phyloP scores from a whole-genome alignment of 1,140 invertebrate genomes.

The Riptortus pedestris region DNA sequence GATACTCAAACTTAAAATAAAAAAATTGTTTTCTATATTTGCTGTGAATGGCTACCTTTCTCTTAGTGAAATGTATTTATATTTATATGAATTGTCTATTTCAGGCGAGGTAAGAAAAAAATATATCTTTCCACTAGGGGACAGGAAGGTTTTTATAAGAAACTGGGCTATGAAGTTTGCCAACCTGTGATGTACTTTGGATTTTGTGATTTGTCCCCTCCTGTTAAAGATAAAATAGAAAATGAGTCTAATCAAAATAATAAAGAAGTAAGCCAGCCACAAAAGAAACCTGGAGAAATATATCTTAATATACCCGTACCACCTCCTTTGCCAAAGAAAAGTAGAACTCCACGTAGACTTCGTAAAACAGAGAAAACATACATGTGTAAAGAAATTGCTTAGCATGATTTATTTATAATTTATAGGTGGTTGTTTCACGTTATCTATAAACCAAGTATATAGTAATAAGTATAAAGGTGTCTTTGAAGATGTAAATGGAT shows the following conservation, averaged over 20 bases:
- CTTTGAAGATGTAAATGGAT: too few species aligned
- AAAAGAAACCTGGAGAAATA: not conserved
- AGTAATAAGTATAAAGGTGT: too few species aligned
- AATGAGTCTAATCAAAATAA: too few species aligned
- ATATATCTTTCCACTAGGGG: slow-evolving; percentile 35
- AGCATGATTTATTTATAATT: too few species aligned
- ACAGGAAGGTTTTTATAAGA: slow-evolving; percentile 36
- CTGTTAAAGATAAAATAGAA: too few species aligned
- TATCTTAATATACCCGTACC: slow-evolving; percentile 22
- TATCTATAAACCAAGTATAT: too few species aligned
- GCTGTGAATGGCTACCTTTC: too few species aligned
- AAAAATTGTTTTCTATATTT: too few species aligned
- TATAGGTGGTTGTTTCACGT: too few species aligned
- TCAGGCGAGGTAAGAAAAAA: slow-evolving; percentile 32
- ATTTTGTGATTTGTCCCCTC: not conserved
- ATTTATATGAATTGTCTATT: too few species aligned
- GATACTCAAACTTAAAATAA: too few species aligned
- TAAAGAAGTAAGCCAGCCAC: not conserved
- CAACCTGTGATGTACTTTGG: slow-evolving; percentile 34
- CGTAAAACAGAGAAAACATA: slow-evolving; percentile 21
- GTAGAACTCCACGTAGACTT: not conserved
- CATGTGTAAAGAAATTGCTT: slow-evolving; percentile 26
- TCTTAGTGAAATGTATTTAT: too few species aligned
- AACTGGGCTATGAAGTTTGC: slow-evolving; percentile 35
- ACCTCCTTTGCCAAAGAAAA: slow-evolving; percentile 22